A percentile compares a stretch with the other conserved stretches of the same genome.
These are phyloP conservation scores for Xestia sexstrigata DNA, from an alignment of 2,888 invertebrate genomes.

Conservation along the genomic window DNA sequence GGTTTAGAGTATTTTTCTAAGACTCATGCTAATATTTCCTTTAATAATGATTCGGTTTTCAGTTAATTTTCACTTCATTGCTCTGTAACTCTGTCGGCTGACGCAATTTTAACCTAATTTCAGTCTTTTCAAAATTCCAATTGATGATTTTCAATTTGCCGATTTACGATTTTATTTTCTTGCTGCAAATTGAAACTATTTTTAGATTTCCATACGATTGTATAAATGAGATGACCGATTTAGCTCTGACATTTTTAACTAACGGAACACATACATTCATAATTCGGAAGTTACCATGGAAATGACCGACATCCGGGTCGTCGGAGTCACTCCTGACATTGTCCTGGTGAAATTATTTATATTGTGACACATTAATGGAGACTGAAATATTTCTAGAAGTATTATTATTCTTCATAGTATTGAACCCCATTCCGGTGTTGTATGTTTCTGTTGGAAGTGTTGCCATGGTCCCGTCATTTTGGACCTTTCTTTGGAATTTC, in stretches of 20 bases:
- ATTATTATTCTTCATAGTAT: neutral
- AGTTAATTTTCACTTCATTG: neutral
- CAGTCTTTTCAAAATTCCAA: neutral
- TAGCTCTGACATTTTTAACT: conserved; percentile 32
- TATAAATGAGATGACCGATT: neutral
- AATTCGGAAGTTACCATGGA: conserved; percentile 38
- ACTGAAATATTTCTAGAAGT: conserved; percentile 9
- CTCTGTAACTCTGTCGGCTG: neutral
- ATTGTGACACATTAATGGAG: conserved; percentile 34
- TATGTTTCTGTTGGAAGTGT: neutral
- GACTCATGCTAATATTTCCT: neutral
- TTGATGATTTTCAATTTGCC: too few species aligned
- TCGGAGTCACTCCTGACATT: conserved; percentile 23
- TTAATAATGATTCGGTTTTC: neutral
- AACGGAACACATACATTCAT: conserved; percentile 20
- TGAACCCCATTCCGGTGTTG: neutral
- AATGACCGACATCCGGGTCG: conserved; percentile 37
- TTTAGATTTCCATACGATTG: conserved; percentile 27
- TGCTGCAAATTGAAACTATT: neutral
- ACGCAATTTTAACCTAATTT: neutral
- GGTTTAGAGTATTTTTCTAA: neutral
- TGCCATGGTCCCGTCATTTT: neutral
- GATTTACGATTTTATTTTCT: neutral
- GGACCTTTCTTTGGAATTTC: neutral
- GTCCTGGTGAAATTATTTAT: conserved; percentile 49